phyloP scores from a whole-genome alignment of 2,797 vertebrate species.

The Poliocrania exsul region DNA sequence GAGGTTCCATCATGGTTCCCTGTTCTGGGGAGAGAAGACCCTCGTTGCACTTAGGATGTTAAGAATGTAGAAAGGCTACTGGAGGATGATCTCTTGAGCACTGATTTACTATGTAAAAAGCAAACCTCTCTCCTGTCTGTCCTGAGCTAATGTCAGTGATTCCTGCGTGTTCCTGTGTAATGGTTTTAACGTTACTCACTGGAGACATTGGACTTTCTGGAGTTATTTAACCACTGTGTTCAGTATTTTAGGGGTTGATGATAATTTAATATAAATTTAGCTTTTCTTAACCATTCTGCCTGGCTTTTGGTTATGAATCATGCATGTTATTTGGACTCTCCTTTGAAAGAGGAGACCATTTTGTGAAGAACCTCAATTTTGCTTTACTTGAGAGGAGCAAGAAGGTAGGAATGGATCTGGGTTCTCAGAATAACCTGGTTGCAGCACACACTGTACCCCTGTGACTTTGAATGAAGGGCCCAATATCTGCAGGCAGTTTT shows the following conservation, averaged over 20 bases:
- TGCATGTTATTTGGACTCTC: background rate
- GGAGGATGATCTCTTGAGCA: slow-evolving; percentile 79
- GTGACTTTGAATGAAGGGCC: background rate
- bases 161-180: slow-evolving; percentile 75
- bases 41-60: slow-evolving; percentile 69
- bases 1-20: background rate
- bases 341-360: background rate
- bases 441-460: background rate
- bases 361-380: background rate
- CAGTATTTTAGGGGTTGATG: slow-evolving; percentile 83
- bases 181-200: slow-evolving; percentile 83
- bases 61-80: slow-evolving; percentile 76
- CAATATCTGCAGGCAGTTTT: background rate
- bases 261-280: slow-evolving; percentile 88
- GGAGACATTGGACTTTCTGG: slow-evolving; percentile 80
- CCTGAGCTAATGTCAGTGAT: slow-evolving; percentile 84
- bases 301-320: slow-evolving; percentile 74
- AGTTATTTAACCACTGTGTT: slow-evolving; percentile 86
- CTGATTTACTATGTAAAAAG: slow-evolving; percentile 87
- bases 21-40: slow-evolving; percentile 24
- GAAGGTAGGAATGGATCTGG: background rate
- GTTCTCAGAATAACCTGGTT: background rate
- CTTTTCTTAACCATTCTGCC: slow-evolving; percentile 79
- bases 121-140: slow-evolving; percentile 83
- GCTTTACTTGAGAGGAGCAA: background rate